These are phyloP conservation scores for Pantherophis guttatus DNA, from an alignment of 2,113 vertebrate genomes.

Conservation along the genomic window DNA sequence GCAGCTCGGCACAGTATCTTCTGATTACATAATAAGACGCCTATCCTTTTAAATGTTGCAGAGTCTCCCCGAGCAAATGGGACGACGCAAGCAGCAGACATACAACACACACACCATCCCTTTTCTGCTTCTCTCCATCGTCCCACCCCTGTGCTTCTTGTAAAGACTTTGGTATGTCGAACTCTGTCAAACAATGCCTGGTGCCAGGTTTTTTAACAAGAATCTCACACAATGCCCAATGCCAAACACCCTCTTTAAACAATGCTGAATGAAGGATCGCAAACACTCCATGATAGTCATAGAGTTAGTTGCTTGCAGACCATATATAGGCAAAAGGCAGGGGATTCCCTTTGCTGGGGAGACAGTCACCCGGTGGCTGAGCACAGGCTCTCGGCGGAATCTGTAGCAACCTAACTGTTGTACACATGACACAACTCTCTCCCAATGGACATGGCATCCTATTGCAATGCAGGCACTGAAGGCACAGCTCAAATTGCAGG, in stretches of 20 bases:
- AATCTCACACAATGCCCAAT: constrained; percentile 32
- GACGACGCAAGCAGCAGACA: not conserved
- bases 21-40: not conserved
- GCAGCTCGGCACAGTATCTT: not conserved
- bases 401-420: not conserved
- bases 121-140: not conserved
- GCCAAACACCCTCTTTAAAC: constrained; percentile 71
- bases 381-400: not conserved
- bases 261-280: constrained; percentile 61
- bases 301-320: constrained; percentile 38
- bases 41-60: not conserved
- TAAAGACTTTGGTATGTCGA: constrained; percentile 57
- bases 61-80: not conserved
- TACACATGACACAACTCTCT: constrained; percentile 11
- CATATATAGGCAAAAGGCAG: constrained; percentile 76
- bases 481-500: accelerated
- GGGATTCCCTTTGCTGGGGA: constrained; percentile 66
- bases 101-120: not conserved
- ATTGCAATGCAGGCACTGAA: not conserved
- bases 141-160: not conserved
- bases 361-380: not conserved
- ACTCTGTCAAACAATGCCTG: constrained; percentile 70
- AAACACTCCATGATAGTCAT: constrained; percentile 30
- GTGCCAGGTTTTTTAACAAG: constrained; percentile 66
- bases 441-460: constrained; percentile 1